Evolutionary conservation across 1,140 invertebrate species (phyloP).

Genomic region (Antheraea pernyi): DNA sequence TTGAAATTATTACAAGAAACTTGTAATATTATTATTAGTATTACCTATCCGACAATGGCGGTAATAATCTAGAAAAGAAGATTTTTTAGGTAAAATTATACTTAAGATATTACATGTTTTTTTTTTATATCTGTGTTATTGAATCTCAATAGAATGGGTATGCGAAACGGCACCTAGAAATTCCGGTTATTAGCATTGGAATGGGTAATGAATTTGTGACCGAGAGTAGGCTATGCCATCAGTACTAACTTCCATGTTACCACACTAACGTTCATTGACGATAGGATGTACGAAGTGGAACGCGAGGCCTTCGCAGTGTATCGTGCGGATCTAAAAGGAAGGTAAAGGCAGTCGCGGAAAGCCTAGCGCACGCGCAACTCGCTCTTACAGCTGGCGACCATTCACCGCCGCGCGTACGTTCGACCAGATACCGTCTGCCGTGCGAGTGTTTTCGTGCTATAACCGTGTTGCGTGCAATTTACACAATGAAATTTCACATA

Average conservation of each 20-base stretch:
- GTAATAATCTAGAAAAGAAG: too few species aligned
- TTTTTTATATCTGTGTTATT: too few species aligned
- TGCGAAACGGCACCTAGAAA: neutral
- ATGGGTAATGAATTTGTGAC: neutral
- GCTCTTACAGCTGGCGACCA: slow-evolving; percentile 28
- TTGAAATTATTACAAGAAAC: too few species aligned
- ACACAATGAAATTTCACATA: slow-evolving; percentile 59
- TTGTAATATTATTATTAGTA: too few species aligned
- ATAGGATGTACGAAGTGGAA: slow-evolving; percentile 43
- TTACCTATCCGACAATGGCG: too few species aligned
- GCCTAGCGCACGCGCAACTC: slow-evolving; percentile 51
- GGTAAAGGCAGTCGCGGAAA: slow-evolving; percentile 47
- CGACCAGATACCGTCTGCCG: slow-evolving; percentile 22
- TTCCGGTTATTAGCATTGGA: slow-evolving; percentile 2
- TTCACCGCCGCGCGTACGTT: slow-evolving; percentile 27
- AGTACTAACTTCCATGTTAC: slow-evolving; percentile 18
- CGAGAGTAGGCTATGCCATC: slow-evolving; percentile 1
- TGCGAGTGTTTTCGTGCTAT: slow-evolving; percentile 43
- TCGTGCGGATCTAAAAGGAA: slow-evolving; percentile 25
- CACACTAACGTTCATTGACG: slow-evolving; percentile 38
- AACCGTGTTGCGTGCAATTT: slow-evolving; percentile 34
- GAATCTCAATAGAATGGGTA: neutral
- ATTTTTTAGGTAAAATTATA: too few species aligned
- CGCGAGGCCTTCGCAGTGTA: slow-evolving; percentile 39
- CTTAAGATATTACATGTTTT: neutral